Evolutionary conservation across 2,113 vertebrate genomes (phyloP), one percentile per base, ranked within the genome.

Genomic region (Amphilophus citrinellus): DNA sequence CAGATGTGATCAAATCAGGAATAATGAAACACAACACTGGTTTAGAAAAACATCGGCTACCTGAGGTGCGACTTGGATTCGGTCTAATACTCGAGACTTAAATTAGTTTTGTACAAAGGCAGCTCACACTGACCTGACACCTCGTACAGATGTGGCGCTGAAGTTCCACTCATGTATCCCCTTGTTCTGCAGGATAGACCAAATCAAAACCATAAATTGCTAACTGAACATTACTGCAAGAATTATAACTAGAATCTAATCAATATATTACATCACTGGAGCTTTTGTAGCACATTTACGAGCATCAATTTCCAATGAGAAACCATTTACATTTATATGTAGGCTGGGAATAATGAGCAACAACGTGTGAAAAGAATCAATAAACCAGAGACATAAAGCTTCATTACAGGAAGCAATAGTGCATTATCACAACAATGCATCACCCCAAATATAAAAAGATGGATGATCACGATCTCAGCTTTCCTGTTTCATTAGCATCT

Each of bases 101-200:
- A 11, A 53, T 10, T 32, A 73, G 9, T 3, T 14, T 32, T 30
- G 7, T 30, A 61, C 60, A 13, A 63, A 53, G 22, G 42, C 18
- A 17, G 59, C 42, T 47, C 61, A 75, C 87, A 91, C 96, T 95
- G 88, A 96, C 96, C 96, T 97, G 90, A 96, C 96, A n/a, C 98
- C 98, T 77, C 98, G 97, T 62, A 99, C 96, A 5, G 97, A 97
- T 11, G 96, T 91, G 76, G 97, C 97, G 71, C 95, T 96, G 88
- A 99, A 99, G 94, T 99, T 98, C 98, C 98, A 99, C 90, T 99
- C 98, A 0, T 99, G 97, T 83, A 99, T 97, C 76, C 98, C 98
- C 78, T 98, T 98, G 95, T 97, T 91, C 94, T 97, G 80, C 61
- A 50, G 62, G 59, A 79, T 1, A 80, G 15, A 92, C 57, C 14